phyloP scores from a whole-genome alignment of 2,113 vertebrate species.

The Nyctereutes procyonoides region DNA sequence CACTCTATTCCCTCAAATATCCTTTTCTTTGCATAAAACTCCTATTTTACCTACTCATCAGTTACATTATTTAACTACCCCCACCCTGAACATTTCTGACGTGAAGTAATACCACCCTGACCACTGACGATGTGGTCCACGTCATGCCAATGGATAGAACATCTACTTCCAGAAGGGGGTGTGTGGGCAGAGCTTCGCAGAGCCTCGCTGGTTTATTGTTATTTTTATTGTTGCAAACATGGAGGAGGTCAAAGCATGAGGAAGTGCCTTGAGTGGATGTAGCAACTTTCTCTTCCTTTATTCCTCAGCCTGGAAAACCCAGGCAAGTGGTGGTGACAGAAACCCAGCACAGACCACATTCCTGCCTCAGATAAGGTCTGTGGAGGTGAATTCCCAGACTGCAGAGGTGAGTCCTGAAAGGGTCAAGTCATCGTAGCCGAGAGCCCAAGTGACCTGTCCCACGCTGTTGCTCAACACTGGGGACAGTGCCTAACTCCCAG shows the following conservation, averaged over 20 bases:
- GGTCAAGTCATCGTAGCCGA: neutral
- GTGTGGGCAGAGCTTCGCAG: neutral
- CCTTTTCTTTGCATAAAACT: neutral
- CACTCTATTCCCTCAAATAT: neutral
- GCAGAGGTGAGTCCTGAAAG: neutral
- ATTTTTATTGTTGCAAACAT: neutral
- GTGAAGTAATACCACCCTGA: neutral
- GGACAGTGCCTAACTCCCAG: neutral
- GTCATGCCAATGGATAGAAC: neutral
- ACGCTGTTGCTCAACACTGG: rapidly evolving
- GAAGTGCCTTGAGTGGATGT: neutral
- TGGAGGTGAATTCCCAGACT: neutral
- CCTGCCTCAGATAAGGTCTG: neutral
- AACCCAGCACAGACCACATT: neutral
- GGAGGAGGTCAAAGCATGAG: neutral
- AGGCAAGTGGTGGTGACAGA: neutral
- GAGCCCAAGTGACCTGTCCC: neutral
- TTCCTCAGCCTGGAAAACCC: neutral
- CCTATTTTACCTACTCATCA: neutral
- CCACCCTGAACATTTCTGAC: neutral
- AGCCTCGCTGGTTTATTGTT: neutral
- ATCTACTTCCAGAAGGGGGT: neutral
- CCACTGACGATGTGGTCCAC: rapidly evolving
- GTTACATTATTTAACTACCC: neutral
- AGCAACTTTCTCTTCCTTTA: neutral